Evolutionary conservation across 2,888 invertebrate species (phyloP), one percentile per base, ranked within the genome.

Genomic region (Spialia ferax): DNA sequence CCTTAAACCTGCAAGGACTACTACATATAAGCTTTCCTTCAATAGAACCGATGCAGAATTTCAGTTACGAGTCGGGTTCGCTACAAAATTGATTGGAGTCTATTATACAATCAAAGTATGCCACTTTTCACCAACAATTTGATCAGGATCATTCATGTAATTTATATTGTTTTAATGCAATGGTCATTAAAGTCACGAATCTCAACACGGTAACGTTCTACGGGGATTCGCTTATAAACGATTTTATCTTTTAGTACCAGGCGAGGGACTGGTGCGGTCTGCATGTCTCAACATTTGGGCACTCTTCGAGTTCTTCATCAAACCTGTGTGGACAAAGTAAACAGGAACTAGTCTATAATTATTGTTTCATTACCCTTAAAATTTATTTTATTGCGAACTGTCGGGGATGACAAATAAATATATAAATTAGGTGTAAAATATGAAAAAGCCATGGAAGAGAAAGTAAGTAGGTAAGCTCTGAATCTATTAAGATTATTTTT

Each of bases 231-330:
- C 83, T 85, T 84, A 86, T 79, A 84, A 83, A 88, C 82, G 84
- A 82, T 83, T 68, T 84, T 80, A 83, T 77, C 83, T 80, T 55
- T 83, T 78, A 83, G 95, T 95, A 94, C 94, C 94, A 88, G 94
- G 94, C 91, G 88, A 91, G 86, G 94, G 94, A 94, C 93, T 94
- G 94, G 94, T 94, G 93, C 94, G 95, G 93, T 95, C 95, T 88
- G 94, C 88, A 86, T 92, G 95, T 88, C 94, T 94, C 94, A 95
- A 95, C 94, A 94, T 94, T 94, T 95, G 95, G 90, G 95, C 95
- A 94, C 95, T 95, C 93, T 95, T 94, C 84, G 95, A 95, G 87
- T 94, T 95, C 95, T 94, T 95, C 95, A 95, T 95, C 89, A 94
- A 94, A 90, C 94, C 93, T 93, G 93, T 87, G 86, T 86, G 91